Conservation (phyloP, 2,113 vertebrate species). For the Siniperca knerii region DNA sequence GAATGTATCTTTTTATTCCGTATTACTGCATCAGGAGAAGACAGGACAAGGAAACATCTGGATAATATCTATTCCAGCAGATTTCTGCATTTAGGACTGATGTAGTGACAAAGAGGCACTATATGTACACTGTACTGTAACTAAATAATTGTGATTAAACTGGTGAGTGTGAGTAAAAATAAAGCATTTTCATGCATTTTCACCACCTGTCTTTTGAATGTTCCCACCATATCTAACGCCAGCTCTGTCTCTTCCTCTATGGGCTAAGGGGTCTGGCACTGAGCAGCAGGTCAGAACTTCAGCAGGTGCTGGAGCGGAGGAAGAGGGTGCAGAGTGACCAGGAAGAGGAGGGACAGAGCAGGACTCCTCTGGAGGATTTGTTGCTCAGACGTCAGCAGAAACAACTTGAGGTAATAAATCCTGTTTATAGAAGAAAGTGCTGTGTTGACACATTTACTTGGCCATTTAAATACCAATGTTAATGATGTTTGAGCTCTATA, state of each 20-base stretch:
- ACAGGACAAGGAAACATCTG: not conserved
- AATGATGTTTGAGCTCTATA: too few species aligned
- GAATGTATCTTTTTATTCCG: too few species aligned
- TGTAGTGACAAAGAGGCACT: not conserved
- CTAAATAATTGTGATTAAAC: not conserved
- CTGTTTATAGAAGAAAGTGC: not conserved
- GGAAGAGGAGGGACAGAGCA: constrained; percentile 70
- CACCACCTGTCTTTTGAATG: not conserved
- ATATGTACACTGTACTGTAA: not conserved
- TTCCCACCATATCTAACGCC: not conserved
- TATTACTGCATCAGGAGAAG: too few species aligned
- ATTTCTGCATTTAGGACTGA: not conserved
- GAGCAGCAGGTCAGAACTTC: constrained; percentile 81
- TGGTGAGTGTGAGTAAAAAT: not conserved
- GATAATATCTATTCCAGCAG: not conserved
- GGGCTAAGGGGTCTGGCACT: constrained; percentile 76
- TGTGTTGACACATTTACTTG: too few species aligned
- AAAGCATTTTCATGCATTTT: not conserved
- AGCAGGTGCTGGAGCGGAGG: constrained; percentile 80
- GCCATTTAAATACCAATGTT: too few species aligned
- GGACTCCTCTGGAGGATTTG: constrained; percentile 77
- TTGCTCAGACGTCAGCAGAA: constrained; percentile 79
- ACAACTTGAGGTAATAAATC: constrained; percentile 73
- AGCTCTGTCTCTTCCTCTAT: constrained; percentile 12
- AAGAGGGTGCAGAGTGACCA: constrained; percentile 76